Conservation (phyloP, 2,797 vertebrate genomes). For the Lates japonicus region DNA sequence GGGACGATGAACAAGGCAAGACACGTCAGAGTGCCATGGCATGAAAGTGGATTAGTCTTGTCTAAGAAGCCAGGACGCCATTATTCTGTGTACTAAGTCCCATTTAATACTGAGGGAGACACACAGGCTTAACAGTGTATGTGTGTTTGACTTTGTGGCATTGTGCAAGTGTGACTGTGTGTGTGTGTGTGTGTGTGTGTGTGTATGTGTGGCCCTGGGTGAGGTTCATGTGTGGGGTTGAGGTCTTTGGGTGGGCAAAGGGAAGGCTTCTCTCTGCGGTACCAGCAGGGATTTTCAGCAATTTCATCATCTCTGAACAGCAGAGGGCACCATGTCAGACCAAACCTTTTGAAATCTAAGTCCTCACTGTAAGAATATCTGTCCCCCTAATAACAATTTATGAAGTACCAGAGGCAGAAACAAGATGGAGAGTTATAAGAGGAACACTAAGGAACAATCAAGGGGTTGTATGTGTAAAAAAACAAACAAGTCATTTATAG, state of each 20-base stretch:
- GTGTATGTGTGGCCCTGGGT: conserved; percentile 9
- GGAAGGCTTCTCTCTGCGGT: neutral
- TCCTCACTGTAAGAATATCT: neutral
- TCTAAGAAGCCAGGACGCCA: conserved; percentile 76
- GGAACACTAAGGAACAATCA: too few species aligned
- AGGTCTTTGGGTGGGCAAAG: conserved; percentile 27
- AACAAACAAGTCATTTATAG: too few species aligned
- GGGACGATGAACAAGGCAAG: conserved; percentile 72
- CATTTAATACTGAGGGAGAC: conserved; percentile 68
- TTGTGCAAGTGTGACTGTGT: conserved; percentile 5
- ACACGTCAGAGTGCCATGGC: conserved; percentile 76
- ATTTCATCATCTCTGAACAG: neutral
- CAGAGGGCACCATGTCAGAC: conserved; percentile 1
- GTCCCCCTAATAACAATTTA: too few species aligned
- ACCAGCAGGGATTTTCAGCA: neutral
- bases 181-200: neutral
- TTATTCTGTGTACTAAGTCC: conserved; percentile 76
- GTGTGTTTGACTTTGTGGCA: conserved; percentile 42
- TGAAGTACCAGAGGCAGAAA: too few species aligned
- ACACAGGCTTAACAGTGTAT: conserved; percentile 62
- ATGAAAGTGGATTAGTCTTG: conserved; percentile 86
- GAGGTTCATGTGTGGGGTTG: conserved; percentile 10
- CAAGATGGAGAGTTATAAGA: too few species aligned
- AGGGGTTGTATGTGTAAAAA: too few species aligned
- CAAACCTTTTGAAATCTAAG: neutral